These are phyloP conservation scores for Phrynosoma platyrhinos DNA, from an alignment of 2,113 vertebrate species.

Conservation along the genomic window DNA sequence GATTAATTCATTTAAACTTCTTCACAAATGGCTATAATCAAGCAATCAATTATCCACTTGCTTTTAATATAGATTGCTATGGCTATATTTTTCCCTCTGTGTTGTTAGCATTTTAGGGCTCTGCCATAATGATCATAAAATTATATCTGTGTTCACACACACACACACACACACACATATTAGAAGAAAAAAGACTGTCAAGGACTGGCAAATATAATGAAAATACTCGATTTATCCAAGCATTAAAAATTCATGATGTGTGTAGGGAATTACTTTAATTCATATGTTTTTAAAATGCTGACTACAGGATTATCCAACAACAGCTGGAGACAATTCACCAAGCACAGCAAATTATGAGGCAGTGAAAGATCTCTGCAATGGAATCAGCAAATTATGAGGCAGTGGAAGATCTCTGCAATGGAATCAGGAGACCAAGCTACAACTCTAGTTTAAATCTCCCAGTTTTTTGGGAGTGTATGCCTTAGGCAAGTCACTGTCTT, in stretches of 20 bases:
- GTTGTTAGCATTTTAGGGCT: conserved; percentile 49
- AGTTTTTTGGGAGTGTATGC: not conserved
- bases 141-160: conserved; percentile 38
- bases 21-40: conserved; percentile 52
- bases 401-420: conserved; percentile 34
- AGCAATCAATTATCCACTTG: conserved; percentile 54
- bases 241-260: conserved; percentile 56
- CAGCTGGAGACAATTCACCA: conserved; percentile 39
- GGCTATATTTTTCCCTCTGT: not conserved
- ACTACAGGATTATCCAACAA: conserved; percentile 45
- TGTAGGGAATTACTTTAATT: conserved; percentile 51
- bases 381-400: conserved; percentile 34
- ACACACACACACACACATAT: not conserved
- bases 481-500: not conserved
- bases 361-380: conserved; percentile 34
- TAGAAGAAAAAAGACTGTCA: conserved; percentile 24
- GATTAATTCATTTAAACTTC: conserved; percentile 60
- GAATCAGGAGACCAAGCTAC: conserved; percentile 8
- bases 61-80: conserved; percentile 60
- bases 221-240: conserved; percentile 25
- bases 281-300: conserved; percentile 54
- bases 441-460: not conserved
- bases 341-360: conserved; percentile 24
- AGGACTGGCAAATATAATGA: conserved; percentile 38
- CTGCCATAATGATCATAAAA: conserved; percentile 46